Conservation (phyloP, 2,797 vertebrate genomes). For the Limnodromus scolopaceus region DNA sequence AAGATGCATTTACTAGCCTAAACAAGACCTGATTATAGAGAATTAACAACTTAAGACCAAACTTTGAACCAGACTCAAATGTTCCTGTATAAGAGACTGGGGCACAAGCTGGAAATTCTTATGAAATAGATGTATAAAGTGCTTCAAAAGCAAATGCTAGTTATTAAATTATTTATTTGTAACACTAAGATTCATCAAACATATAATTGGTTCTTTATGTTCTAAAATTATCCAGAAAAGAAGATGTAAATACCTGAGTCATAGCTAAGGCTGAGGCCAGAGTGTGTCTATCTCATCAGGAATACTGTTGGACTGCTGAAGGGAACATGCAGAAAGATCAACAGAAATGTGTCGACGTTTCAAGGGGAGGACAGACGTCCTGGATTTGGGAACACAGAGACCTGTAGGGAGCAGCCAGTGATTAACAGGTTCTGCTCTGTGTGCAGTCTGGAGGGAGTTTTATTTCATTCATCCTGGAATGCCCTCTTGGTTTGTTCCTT, state of each 20-base stretch:
- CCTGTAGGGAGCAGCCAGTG: not conserved
- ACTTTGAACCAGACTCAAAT: not conserved
- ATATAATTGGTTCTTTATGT: not conserved
- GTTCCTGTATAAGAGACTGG: not conserved
- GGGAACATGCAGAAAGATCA: not conserved
- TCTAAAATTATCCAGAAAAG: not conserved
- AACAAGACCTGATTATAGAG: not conserved
- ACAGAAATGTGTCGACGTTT: not conserved
- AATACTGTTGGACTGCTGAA: not conserved
- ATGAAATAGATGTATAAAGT: not conserved
- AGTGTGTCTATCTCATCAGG: not conserved
- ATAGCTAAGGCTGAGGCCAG: not conserved
- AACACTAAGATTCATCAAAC: not conserved
- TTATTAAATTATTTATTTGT: not conserved
- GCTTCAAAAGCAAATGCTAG: not conserved
- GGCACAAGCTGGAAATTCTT: not conserved
- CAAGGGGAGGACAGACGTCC: not conserved
- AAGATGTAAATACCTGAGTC: not conserved
- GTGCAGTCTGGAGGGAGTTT: not conserved
- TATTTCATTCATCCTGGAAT: not conserved
- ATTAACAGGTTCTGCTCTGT: not conserved
- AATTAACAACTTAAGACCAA: not conserved
- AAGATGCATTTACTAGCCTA: not conserved
- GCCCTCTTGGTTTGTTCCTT: not conserved
- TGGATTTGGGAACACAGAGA: not conserved